Evolutionary conservation across 2,797 vertebrate genomes (phyloP).

Genomic region (Xyrichtys novacula): DNA sequence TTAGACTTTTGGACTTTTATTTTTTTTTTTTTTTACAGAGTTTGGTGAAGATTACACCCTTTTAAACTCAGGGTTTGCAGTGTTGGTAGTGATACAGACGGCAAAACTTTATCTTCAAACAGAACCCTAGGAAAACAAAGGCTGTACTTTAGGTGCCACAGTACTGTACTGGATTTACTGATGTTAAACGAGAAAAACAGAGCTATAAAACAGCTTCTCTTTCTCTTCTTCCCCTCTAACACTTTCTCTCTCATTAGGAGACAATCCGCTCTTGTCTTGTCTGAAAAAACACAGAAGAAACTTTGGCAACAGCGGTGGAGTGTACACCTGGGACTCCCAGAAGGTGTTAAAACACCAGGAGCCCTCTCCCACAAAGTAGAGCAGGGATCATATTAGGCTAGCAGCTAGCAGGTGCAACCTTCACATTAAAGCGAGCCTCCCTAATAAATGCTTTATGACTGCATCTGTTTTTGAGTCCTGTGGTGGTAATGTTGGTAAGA

Average conservation of each 20-base stretch:
- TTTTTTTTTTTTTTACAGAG: not conserved
- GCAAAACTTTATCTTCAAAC: not conserved
- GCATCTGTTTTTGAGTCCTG: conserved; percentile 68
- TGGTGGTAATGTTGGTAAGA: conserved; percentile 49
- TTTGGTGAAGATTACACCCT: not conserved
- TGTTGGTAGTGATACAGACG: not conserved
- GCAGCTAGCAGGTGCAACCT: conserved; percentile 81
- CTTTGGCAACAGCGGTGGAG: not conserved
- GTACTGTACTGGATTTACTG: not conserved
- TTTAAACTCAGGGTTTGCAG: not conserved
- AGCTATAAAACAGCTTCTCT: not conserved
- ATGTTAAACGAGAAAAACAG: not conserved
- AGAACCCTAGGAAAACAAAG: not conserved
- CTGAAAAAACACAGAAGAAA: not conserved
- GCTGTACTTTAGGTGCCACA: not conserved
- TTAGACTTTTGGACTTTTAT: no score
- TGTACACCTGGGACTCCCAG: conserved; percentile 75
- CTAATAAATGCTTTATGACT: conserved; percentile 71
- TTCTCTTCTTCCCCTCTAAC: not conserved
- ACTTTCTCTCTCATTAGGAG: not conserved
- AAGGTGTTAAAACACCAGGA: conserved; percentile 81
- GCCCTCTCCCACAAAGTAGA: conserved; percentile 57
- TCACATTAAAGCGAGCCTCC: conserved; percentile 72
- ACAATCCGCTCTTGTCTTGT: not conserved
- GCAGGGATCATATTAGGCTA: conserved; percentile 43